phyloP scores from a whole-genome alignment of 2,888 invertebrate genomes.

The Hanleya hanleyi region DNA sequence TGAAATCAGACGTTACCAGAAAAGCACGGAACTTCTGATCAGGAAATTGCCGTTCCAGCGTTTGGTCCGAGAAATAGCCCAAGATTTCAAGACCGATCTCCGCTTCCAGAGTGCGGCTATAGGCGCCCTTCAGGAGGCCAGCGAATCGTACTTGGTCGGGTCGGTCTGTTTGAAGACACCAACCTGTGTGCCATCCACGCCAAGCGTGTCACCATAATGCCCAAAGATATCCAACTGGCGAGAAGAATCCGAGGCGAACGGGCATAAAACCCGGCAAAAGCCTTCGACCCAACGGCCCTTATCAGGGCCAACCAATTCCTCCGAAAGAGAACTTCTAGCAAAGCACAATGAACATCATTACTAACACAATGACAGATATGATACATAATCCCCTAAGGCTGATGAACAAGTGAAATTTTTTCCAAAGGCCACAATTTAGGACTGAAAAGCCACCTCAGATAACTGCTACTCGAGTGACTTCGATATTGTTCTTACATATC shows the following conservation, averaged over 20 bases:
- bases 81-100: constrained; percentile 88
- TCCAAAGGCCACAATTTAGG: too few relatives aligned
- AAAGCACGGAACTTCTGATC: constrained; percentile 95
- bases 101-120: constrained; percentile 97
- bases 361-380: too few relatives aligned
- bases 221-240: constrained; percentile 95
- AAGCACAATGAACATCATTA: too few relatives aligned
- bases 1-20: constrained; percentile 98
- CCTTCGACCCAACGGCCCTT: constrained; percentile 42
- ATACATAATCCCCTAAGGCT: too few relatives aligned
- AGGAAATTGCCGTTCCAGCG: constrained; percentile 97
- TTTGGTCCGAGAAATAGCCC: constrained; percentile 96
- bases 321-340: not conserved
- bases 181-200: constrained; percentile 98
- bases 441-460: too few relatives aligned
- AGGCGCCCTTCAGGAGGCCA: constrained; percentile 83
- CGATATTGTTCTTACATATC: too few relatives aligned
- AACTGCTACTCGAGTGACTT: too few relatives aligned
- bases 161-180: constrained; percentile 96
- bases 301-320: constrained; percentile 35
- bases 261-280: constrained; percentile 49
- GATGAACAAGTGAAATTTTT: too few relatives aligned
- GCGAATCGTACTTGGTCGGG: constrained; percentile 92
- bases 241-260: constrained; percentile 96
- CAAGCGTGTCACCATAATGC: constrained; percentile 97